A percentile compares a stretch with the other conserved stretches of the same genome.
Evolutionary conservation across 2,113 vertebrate genomes (phyloP).

Genomic region (Alligator mississippiensis): DNA sequence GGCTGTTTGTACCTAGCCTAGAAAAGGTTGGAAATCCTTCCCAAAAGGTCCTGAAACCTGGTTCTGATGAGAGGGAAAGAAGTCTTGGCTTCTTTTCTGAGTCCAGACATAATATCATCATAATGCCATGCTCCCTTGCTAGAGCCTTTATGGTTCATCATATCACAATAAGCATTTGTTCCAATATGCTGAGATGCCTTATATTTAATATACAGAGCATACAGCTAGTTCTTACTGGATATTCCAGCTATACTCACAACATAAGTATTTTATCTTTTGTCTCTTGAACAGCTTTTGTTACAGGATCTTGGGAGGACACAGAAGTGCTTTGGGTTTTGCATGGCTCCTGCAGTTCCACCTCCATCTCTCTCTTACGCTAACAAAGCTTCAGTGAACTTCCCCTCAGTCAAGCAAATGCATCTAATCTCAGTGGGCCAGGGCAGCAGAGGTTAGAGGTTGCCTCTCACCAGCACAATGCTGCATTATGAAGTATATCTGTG

Average conservation of each 20-base stretch:
- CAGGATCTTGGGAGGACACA: neutral
- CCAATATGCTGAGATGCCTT: neutral
- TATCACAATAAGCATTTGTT: constrained; percentile 50
- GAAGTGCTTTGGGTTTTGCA: constrained; percentile 18
- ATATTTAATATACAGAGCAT: constrained; percentile 45
- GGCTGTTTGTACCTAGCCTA: too few relatives aligned
- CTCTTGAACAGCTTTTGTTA: constrained; percentile 11
- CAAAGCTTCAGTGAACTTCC: neutral
- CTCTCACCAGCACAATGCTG: neutral
- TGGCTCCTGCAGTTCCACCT: constrained; percentile 36
- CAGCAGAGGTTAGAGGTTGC: constrained; percentile 11
- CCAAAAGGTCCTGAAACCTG: neutral
- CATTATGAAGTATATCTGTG: neutral
- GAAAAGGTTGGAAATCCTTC: too few relatives aligned
- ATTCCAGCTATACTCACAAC: constrained; percentile 20
- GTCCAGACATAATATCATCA: constrained; percentile 9
- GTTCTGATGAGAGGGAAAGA: neutral
- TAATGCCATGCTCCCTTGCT: constrained; percentile 43
- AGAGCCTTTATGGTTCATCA: constrained; percentile 35
- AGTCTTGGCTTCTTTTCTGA: too few relatives aligned
- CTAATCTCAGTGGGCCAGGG: fast-evolving
- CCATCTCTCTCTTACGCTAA: neutral
- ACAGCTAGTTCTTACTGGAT: neutral
- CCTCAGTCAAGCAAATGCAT: neutral
- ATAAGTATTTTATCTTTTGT: constrained; percentile 27